phyloP scores from a whole-genome alignment of 2,113 vertebrate genomes.

The Chinchilla lanigera region DNA sequence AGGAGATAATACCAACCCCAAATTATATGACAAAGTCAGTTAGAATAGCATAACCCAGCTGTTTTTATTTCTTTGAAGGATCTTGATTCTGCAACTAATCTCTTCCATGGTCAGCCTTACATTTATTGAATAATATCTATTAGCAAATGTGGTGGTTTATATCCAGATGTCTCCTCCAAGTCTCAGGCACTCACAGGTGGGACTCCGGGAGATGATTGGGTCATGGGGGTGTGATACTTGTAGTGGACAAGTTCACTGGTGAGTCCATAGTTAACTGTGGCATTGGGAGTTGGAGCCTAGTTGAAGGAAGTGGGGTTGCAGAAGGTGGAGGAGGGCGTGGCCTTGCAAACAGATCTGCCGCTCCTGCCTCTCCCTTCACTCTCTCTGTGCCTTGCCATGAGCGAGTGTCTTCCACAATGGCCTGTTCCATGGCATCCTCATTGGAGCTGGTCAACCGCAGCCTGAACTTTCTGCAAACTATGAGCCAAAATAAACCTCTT shows the following conservation, averaged over 20 bases:
- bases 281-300: neutral
- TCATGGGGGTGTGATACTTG: neutral
- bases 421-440: neutral
- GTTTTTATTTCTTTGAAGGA: neutral
- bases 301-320: neutral
- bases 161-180: neutral
- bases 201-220: neutral
- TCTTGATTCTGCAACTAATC: neutral
- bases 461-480: too few species aligned
- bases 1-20: neutral
- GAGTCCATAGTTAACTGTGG: neutral
- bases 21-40: neutral
- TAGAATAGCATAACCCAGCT: neutral
- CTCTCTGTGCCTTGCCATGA: neutral
- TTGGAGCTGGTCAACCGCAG: neutral
- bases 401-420: neutral
- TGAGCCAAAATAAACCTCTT: neutral
- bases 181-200: neutral
- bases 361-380: neutral
- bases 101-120: neutral
- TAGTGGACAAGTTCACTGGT: neutral
- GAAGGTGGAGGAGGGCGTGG: neutral
- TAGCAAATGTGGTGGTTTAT: neutral
- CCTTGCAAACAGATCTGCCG: neutral
- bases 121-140: neutral